These are phyloP conservation scores for Leptocoma aspasia DNA, from an alignment of 2,113 vertebrate genomes.

Conservation along the genomic window DNA sequence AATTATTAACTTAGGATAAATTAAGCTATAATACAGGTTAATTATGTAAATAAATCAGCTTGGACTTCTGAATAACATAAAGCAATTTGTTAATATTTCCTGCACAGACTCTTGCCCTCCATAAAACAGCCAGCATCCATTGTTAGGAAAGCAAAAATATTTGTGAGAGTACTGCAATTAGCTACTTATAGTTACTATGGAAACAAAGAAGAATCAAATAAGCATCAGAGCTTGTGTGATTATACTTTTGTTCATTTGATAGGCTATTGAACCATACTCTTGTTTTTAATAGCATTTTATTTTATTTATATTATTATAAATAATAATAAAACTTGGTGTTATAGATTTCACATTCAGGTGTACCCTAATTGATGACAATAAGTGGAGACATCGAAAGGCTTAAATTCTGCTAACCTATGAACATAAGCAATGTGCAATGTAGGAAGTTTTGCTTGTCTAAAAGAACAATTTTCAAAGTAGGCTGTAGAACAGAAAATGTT, in stretches of 20 bases:
- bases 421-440: background rate
- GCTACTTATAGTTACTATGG: constrained; percentile 59
- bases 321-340: background rate
- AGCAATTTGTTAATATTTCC: background rate
- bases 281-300: background rate
- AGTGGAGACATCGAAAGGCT: background rate
- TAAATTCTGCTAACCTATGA: background rate
- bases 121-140: constrained; percentile 22
- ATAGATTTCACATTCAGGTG: background rate
- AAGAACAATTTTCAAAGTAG: background rate
- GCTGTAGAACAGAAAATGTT: background rate
- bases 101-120: background rate
- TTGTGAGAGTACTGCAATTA: constrained; percentile 43
- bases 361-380: background rate
- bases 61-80: background rate
- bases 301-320: no score
- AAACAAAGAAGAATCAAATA: constrained; percentile 51
- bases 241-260: background rate
- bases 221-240: constrained; percentile 8
- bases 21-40: background rate
- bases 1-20: background rate
- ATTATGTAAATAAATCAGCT: background rate
- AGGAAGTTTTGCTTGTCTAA: background rate
- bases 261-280: background rate
- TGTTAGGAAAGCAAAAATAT: constrained; percentile 38